Conservation (phyloP, 2,797 vertebrate genomes). For the Girardinus metallicus region DNA sequence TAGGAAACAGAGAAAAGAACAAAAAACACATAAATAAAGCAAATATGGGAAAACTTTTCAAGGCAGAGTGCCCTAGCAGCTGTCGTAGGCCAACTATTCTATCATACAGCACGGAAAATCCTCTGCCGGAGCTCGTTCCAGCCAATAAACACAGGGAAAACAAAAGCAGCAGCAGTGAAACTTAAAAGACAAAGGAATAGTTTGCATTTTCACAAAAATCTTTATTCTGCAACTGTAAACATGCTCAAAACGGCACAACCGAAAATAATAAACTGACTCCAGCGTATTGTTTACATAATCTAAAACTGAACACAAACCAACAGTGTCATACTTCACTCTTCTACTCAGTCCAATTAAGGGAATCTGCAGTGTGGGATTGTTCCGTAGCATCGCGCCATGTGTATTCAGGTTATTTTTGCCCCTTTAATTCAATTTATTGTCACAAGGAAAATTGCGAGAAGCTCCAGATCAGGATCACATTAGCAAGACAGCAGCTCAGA, state of each 20-base stretch:
- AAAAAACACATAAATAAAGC: not conserved
- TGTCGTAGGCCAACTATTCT: not conserved
- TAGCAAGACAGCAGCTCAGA: not conserved
- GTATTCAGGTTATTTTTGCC: not conserved
- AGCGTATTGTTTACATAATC: not conserved
- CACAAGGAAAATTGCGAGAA: slow-evolving; percentile 14
- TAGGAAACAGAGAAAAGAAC: not conserved
- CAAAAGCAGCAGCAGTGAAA: not conserved
- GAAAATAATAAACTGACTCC: not conserved
- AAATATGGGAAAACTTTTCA: slow-evolving; percentile 1
- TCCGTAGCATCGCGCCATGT: not conserved
- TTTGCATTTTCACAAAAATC: not conserved
- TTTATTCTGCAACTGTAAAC: no score
- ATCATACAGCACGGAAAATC: slow-evolving; percentile 1
- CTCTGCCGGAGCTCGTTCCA: not conserved
- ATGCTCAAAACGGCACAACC: not conserved
- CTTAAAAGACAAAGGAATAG: not conserved
- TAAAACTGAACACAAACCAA: not conserved
- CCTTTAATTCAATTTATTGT: not conserved
- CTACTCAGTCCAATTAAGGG: not conserved
- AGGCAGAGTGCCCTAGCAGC: not conserved
- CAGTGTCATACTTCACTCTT: not conserved
- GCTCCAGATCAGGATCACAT: not conserved
- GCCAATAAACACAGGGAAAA: not conserved
- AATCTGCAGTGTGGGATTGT: not conserved